Evolutionary conservation across 2,113 vertebrate genomes (phyloP), one percentile per base, ranked within the genome.

Genomic region (Podilymbus podiceps): DNA sequence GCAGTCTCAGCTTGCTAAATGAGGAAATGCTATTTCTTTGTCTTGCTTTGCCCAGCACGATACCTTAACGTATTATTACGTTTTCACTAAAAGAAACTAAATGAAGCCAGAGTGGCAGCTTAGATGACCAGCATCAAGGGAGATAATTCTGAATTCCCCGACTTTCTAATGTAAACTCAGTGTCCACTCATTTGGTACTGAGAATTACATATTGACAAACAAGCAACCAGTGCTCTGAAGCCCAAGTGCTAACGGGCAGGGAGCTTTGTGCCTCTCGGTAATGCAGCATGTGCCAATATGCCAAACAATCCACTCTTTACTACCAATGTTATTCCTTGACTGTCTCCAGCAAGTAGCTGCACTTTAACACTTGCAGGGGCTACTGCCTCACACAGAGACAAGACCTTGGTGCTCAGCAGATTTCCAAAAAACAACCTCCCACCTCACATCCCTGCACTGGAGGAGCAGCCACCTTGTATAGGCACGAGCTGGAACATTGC

Each of bases 271-370:
- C 28, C 42, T 44, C 58, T 78, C 40, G 38, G 49, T 25, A 90
- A 59, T 6, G 55, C 56, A 75, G 60, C 18, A 40, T 0, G 0
- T 73, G 25, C n/a, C 79, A 75, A 47, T 8, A 53, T 0, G 0
- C 30, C 62, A 66, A 11, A 58, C 0, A 5, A 63, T 15, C 15
- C 12, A 27, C 40, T 35, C 25, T 30, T 40, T 58, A 58, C 31
- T 28, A 58, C 24, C 62, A 35, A 1, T 11, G 11, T 10, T 59
- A 35, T 13, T 46, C 12, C 73, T 69, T 56, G 20, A 73, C 46
- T 8, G 24, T 12, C 50, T 74, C 68, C n/a, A 13, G 27, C 30
- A 91, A 72, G 67, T 1, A 44, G 46, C 12, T 71, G 35, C 25
- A 56, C 22, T 64, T 79, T 6, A 93, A 44, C 33, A 68, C 47